Evolutionary conservation across 2,113 vertebrate genomes (phyloP), one percentile per base, ranked within the genome.

Genomic region (Sclerurus mexicanus): DNA sequence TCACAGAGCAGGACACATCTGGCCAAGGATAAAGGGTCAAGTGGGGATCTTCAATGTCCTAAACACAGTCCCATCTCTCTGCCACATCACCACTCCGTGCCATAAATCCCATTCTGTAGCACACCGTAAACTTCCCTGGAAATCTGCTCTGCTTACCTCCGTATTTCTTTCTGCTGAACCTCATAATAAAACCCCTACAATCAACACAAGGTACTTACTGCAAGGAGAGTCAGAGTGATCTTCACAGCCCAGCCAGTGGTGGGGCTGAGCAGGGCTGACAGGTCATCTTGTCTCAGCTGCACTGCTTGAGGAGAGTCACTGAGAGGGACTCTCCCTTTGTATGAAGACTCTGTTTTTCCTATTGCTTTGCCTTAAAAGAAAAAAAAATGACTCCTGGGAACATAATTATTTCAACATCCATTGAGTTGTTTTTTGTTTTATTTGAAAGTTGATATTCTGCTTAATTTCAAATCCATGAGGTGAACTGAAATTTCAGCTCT

Each of bases 401-500:
- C 92, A 78, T 31, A 82, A 59, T 89, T 89, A 95, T 78, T 87
- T 93, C 73, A 68, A 13, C 33, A 81, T 75, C 68, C 76, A n/a
- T 19, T 77, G 64, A 52, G 50, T 50, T 50, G 8, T 74, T 93
- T 73, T 31, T 76, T 60, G 50, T 62, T 35, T 60, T 64, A 46
- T 71, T 82, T 5, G 68, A 44, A 95, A 93, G 47, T 6, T 2
- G 22, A 77, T 94, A 88, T 40, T 80, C 42, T 88, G 18, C 63
- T 74, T 92, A 58, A 84, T 87, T 92, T 92, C 68, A 90, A 55
- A 78, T 90, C 67, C 52, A 47, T 2, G 19, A 63, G 71, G 44
- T 62, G 44, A 89, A 71, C 46, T 59, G 64, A 71, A 86, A 60
- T 84, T 90, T 92, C 85, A 83, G 25, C 71, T 80, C 75, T 77